Evolutionary conservation across 2,113 vertebrate genomes (phyloP), one percentile per base, ranked within the genome.

Genomic region (Crocuta crocuta): DNA sequence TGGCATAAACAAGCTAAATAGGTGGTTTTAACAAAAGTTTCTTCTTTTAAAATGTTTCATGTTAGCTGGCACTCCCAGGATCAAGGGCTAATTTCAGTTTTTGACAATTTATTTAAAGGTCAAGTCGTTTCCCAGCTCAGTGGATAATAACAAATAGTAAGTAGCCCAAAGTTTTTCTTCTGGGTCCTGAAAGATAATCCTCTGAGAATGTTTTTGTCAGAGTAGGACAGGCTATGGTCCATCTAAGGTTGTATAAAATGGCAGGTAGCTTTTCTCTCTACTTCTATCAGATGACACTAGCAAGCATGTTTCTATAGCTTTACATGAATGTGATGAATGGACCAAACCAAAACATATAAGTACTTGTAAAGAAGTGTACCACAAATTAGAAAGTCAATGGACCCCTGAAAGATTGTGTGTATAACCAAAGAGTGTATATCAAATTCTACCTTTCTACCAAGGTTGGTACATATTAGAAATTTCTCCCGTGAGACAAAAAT

Each of bases 11-110:
- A 61, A 61, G 65, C 15, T 83, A 95, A 66, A 50, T n/a, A 63
- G 21, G 8, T 55, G 68, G 58, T 65, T 71, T 93, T 74, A 53
- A 87, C 58, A 70, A 73, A 74, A 76, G 33, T 65, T 85, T 61
- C 16, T 86, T 63, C n/a, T 85, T 79, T 61, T 73, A 89, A 92
- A 81, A 33, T 71, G 33, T 92, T 92, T 92, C 35, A 43, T 82
- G 55, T 78, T 79, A 95, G 70, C 28, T 71, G 65, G 5, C 53
- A 78, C 17, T 79, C 12, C 28, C 48, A 79, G 31, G 39, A 91
- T 55, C 61, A 50, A 83, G 4, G 73, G 10, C 10, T 87, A 31
- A 15, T 68, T 95, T 90, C 48, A 63, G 12, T 58, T 90, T 94
- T 92, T 43, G 92, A 43, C 35, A 92, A 55, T 39, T 88, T 81